Conservation (phyloP, 1,140 invertebrate species). For the Babylonia areolata region DNA sequence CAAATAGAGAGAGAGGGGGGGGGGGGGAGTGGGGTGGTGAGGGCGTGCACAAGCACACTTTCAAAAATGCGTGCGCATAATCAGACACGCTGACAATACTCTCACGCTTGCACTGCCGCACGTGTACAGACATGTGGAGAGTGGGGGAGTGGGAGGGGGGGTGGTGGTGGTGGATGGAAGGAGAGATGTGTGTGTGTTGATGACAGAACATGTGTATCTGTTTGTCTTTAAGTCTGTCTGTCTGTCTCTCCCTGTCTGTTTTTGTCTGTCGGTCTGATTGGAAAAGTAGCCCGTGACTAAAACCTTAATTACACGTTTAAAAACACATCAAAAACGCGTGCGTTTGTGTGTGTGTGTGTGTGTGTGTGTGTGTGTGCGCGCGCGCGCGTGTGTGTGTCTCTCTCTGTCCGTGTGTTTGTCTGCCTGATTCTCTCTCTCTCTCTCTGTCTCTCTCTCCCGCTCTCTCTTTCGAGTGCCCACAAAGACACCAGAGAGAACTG, state of each 20-base stretch:
- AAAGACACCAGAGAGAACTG: too few relatives aligned
- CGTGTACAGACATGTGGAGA: too few relatives aligned
- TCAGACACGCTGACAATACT: background rate
- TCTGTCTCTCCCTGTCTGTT: slow-evolving; percentile 1
- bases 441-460: slow-evolving; percentile 13
- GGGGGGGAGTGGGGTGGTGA: too few relatives aligned
- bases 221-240: slow-evolving; percentile 15
- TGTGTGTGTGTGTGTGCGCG: background rate
- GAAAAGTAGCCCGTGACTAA: too few relatives aligned
- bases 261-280: slow-evolving; percentile 13
- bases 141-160: too few relatives aligned
- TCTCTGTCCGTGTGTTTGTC: background rate
- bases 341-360: background rate
- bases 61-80: background rate
- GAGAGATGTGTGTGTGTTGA: too few relatives aligned
- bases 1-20: too few relatives aligned
- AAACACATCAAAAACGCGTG: too few relatives aligned
- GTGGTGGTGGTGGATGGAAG: too few relatives aligned
- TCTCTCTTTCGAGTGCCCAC: background rate
- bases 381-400: background rate
- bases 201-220: background rate
- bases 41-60: background rate
- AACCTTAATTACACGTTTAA: too few relatives aligned
- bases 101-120: background rate
- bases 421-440: background rate